Conservation (phyloP, 2,888 invertebrate species). For the Tinea semifulvella region DNA sequence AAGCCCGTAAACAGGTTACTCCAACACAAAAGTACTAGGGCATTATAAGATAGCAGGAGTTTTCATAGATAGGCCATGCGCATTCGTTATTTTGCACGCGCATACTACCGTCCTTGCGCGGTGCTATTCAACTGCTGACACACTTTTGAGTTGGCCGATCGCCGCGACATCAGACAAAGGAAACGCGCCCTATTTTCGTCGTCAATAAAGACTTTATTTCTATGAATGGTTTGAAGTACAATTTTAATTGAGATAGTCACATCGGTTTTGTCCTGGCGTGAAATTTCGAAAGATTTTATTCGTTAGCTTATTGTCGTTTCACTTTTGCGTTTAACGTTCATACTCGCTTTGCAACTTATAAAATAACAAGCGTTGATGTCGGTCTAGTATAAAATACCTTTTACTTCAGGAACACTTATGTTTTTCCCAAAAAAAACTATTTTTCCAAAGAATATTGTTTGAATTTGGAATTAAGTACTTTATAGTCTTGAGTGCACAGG, state of each 20-base stretch:
- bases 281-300: slow-evolving; percentile 40
- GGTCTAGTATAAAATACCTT: background rate
- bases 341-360: background rate
- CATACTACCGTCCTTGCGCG: slow-evolving; percentile 55
- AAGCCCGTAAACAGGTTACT: too few relatives aligned
- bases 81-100: slow-evolving; percentile 55
- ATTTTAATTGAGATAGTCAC: slow-evolving; percentile 36
- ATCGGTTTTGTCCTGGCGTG: slow-evolving; percentile 29
- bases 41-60: background rate
- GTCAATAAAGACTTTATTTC: slow-evolving; percentile 20
- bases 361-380: background rate
- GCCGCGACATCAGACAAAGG: slow-evolving; percentile 35
- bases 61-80: slow-evolving; percentile 20
- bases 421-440: background rate
- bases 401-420: background rate
- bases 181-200: slow-evolving; percentile 31
- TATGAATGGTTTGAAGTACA: slow-evolving; percentile 20
- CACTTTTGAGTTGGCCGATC: slow-evolving; percentile 62
- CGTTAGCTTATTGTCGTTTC: slow-evolving; percentile 2
- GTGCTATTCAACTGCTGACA: slow-evolving; percentile 63
- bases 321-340: background rate
- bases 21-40: background rate
- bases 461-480: too few relatives aligned
- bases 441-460: background rate
- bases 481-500: too few relatives aligned